Base-by-base conservation (phyloP, 2,113 vertebrate genomes). In the Bubo blakistoni region DNA sequence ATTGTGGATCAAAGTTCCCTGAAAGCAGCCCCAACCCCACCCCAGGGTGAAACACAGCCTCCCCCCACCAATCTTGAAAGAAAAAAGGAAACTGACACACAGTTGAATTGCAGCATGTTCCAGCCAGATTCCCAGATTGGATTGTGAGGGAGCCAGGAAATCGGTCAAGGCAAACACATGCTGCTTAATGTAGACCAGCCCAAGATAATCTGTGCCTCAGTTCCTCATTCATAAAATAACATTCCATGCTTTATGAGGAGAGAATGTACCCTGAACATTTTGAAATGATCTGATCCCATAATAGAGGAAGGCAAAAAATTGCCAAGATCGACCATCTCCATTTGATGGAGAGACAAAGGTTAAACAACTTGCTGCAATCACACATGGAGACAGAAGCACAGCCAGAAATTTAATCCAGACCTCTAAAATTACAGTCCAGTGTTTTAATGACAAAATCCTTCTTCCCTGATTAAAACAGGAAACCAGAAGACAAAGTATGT, bases 131-230 rank as follows among this genome's bases (percentile, higher is more conserved):
- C 40, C n/a, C 42, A 84, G 3, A 96, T 5, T 89, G 72, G 72
- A 96, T 63, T 92, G 91, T 81, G 83, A 95, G 52, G 52, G 77
- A 95, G 69, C 76, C 83, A 92, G 83, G 94, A 95, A 91, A 96
- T 91, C 42, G 91, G 86, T 89, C 91, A 92, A 94, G 69, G 69
- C 51, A 97, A 96, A 92, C 80, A 91, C 47, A 47, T 74, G 72
- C 61, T 86, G 72, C 81, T 92, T 91, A 95, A 96, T 76, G 72
- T 71, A 91, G 57, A 89, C 81, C 86, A 91, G 91, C 57, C 55
- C 5, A 1, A 79, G 69, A 92, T 38, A 92, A 84, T 88, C 82
- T 86, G 47, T 47, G 72, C 86, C 77, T 83, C 61, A 63, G 81
- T 67, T 96, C 91, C 72, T 95, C 65, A 38, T 84, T 92, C 6